Base-by-base conservation (phyloP, 2,797 vertebrate genomes). In the Acrocephalus scirpaceus region DNA sequence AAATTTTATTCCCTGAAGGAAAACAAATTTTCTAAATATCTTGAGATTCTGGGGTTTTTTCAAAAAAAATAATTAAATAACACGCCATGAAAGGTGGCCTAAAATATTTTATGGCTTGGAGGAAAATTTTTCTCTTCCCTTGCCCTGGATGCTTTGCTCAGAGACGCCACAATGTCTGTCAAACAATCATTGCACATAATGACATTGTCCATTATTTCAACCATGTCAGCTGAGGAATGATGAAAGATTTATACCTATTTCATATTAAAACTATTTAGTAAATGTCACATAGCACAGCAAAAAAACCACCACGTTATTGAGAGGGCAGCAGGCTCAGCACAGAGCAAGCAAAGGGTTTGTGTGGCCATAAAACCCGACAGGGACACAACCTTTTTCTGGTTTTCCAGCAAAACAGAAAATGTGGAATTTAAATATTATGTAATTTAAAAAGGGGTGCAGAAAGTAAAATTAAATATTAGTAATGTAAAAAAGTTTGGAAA, bases 231-330 rank as follows among this genome's bases (percentile, higher is more conserved):
- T 22, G 51, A 57, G 38, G 66, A 70, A 64, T 67, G 70, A 91
- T 50, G 73, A 80, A 92, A 93, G 62, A 93, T 85, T 93, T 95
- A 86, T 82, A 92, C 53, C 73, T 86, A 27, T 34, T 70, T 71
- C 76, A 30, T 57, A 83, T 62, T 70, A 88, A 91, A 93, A 90
- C 61, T 91, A 84, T 81, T 95, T 86, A 76, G 45, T 13, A 88
- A 92, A 81, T 66, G 74, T 73, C 76, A 56, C 34, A 38, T 0
- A 93, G 79, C 58, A 40, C 47, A 92, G 83, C 76, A 87, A 62
- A 77, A 92, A 84, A 62, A 72, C 86, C 86, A 84, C 7, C 15
- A 27, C 1, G 1, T 72, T 69, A 32, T 0, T 7, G 48, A 74
- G 78, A 73, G 64, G 65, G 67, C 75, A 60, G 20, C 16, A 29